Evolutionary conservation across 1,140 invertebrate genomes (phyloP), one percentile per base, ranked within the genome.

Genomic region (Akabosia matsudoensis): DNA sequence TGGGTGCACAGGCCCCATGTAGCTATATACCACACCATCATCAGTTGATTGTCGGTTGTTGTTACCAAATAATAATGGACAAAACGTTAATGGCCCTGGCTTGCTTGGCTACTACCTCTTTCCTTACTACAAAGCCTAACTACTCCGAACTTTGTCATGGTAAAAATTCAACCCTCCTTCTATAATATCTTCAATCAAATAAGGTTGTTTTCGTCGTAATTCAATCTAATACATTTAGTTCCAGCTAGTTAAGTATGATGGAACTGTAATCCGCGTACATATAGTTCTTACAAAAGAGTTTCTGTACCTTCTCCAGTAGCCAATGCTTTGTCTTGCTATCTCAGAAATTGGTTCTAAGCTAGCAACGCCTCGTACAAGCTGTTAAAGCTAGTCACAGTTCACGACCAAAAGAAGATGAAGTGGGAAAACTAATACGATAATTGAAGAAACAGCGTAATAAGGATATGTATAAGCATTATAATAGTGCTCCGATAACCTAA

Each of bases 11-110:
- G 3, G 24, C 54, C 54, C n/a, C n/a, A n/a, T n/a, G n/a, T n/a
- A n/a, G n/a, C n/a, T n/a, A 61, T 61, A 24, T 22, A 22, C 54
- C 54, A 61, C 24, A 61, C 24, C 4, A 61, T n/a, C n/a, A n/a
- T 18, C 4, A 61, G 54, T 67, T 2, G 61, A 67, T 67, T 67
- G 61, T 67, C 61, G 61, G 61, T 67, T 67, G 61, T 67, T 67
- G 61, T 67, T 67, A 67, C 61, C 61, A 67, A 67, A 67, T 67
- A 67, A 61, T 61, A 14, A 61, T n/a, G 24, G 31, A 30, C 13
- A 30, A 67, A 67, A 31, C 24, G 54, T 13, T 31, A 67, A 31
- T 67, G 61, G 61, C 61, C 7, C 61, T 67, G 10, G 22, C 24
- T 67, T 67, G 4, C 22, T 30, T 22, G 10, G 14, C 24, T 22